Evolutionary conservation across 2,797 vertebrate species (phyloP).

Genomic region (Channallabes apus): DNA sequence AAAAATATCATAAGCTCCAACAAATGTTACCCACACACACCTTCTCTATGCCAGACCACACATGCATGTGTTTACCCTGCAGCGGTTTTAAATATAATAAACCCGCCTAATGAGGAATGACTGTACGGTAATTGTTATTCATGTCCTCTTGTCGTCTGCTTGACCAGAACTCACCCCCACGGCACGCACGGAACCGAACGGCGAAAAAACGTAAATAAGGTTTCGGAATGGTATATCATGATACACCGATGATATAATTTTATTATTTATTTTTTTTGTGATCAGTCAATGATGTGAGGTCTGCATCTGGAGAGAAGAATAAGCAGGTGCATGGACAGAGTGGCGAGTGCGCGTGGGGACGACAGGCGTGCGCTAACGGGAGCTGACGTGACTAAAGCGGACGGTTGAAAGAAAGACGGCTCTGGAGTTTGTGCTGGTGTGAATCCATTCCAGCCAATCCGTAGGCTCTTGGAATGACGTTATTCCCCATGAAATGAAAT

Average conservation of each 20-base stretch:
- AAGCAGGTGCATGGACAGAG: slow-evolving; percentile 24
- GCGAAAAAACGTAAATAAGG: neutral
- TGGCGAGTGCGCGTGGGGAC: neutral
- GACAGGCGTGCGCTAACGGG: slow-evolving; percentile 21
- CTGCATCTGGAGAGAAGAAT: slow-evolving; percentile 21
- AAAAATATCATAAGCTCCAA: too few relatives aligned
- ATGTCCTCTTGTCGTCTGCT: slow-evolving; percentile 24
- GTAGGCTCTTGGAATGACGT: slow-evolving; percentile 1
- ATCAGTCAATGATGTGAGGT: neutral
- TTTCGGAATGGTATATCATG: neutral
- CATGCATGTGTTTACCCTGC: neutral
- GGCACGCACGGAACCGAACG: slow-evolving; percentile 12
- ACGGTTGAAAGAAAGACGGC: slow-evolving; percentile 10
- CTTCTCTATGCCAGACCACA: neutral
- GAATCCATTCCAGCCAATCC: neutral
- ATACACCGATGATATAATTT: neutral
- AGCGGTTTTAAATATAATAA: slow-evolving; percentile 26
- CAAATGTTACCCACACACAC: neutral
- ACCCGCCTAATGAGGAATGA: slow-evolving; percentile 25
- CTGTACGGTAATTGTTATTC: slow-evolving; percentile 24
- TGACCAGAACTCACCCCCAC: slow-evolving; percentile 28
- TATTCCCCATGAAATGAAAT: neutral
- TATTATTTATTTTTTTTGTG: neutral
- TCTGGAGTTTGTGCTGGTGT: neutral
- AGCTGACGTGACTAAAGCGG: slow-evolving; percentile 9